Percentiles rank a stretch among this genome's conserved stretches.
These are phyloP conservation scores for Trachymyrmex septentrionalis DNA, from an alignment of 1,140 invertebrate species.

Conservation along the genomic window DNA sequence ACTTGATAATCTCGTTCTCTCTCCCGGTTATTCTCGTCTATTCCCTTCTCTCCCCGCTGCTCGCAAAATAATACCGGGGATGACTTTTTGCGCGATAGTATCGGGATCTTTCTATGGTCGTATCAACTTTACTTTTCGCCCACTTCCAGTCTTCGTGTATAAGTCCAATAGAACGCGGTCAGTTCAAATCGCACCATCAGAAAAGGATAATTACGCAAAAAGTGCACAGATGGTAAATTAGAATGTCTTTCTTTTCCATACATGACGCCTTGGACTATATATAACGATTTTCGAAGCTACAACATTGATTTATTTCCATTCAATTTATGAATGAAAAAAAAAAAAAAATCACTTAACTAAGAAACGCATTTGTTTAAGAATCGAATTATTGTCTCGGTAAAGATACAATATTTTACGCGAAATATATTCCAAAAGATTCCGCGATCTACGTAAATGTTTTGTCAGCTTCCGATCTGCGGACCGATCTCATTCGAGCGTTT, in stretches of 20 bases:
- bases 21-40: neutral
- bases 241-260: neutral
- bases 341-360: neutral
- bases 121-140: neutral
- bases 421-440: neutral
- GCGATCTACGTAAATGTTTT: neutral
- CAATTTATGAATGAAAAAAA: neutral
- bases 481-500: neutral
- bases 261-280: neutral
- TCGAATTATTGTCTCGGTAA: neutral
- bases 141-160: neutral
- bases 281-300: neutral
- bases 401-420: neutral
- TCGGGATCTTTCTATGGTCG: constrained; percentile 16
- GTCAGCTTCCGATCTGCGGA: neutral
- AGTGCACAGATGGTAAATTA: neutral
- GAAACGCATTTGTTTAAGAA: neutral
- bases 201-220: constrained; percentile 1
- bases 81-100: constrained; percentile 37
- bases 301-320: neutral
- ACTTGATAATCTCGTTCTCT: constrained; percentile 45
- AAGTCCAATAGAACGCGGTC: constrained; percentile 5
- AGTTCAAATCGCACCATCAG: neutral
- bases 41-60: neutral
- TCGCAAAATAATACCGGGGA: constrained; percentile 4